Evolutionary conservation across 2,888 invertebrate species (phyloP), one percentile per base, ranked within the genome.

Genomic region (Eristalis tenax): DNA sequence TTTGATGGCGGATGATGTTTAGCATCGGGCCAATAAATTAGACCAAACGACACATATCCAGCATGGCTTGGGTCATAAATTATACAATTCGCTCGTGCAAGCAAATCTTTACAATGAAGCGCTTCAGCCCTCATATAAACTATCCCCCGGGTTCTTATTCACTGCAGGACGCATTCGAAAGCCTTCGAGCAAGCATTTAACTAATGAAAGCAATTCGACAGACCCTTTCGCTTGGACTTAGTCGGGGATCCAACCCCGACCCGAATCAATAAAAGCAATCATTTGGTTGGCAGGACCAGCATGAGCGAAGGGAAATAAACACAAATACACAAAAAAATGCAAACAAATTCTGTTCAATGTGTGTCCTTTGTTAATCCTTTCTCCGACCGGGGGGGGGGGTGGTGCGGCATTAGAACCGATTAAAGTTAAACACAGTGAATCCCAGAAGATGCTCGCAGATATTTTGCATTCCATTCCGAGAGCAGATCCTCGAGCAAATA

Each of bases 381-480:
- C 69, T 26, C 69, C 64, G 70, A 65, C 57, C 22, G 50, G 28
- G 26, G 26, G 3, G 26, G 2, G 26, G 26, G 26, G 2, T 1
- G 26, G 26, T 2, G 2, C 26, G 61, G 50, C 38, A 84, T 79
- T 61, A 64, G 70, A 32, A 61, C 50, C 65, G 71, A 84, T 75
- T 84, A 71, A 75, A 79, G 75, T 80, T 76, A 80, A 80, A 76
- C 79, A 79, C 61, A 56, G 75, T 35, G 63, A 59, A 22, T 35
- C 40, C 32, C 66, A 35, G 65, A 38, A 13, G 13, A 11, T 13
- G 38, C 63, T 23, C 61, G 71, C 38, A 73, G 61, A 68, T 74
- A 76, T 75, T 76, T 76, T 76, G 50, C 76, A 76, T 77, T 71
- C 76, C 82, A 71, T 83, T 83, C n/a, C n/a, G 65, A 74, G 68